These are phyloP conservation scores for Caenorhabditis brenneri DNA, from an alignment of 1,140 invertebrate genomes.

Conservation along the genomic window DNA sequence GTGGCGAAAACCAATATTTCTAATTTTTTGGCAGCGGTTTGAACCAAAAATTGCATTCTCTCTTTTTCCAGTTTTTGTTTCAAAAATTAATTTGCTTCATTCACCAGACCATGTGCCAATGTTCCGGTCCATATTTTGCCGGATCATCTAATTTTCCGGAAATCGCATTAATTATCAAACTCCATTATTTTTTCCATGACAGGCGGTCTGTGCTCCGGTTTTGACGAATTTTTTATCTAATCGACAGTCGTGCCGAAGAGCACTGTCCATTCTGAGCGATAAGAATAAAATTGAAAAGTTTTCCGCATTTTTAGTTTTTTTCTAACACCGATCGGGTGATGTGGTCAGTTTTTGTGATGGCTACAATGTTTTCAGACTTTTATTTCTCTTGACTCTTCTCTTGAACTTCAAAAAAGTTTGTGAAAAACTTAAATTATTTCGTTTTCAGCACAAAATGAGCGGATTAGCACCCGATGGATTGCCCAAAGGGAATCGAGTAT, in stretches of 20 bases:
- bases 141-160: no score
- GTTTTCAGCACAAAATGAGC: background rate
- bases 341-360: background rate
- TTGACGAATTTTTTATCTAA: no score
- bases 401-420: background rate
- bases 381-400: background rate
- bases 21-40: no score
- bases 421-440: background rate
- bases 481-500: conserved; percentile 29
- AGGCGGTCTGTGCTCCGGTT: conserved; percentile 9
- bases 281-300: background rate
- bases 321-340: conserved; percentile 1
- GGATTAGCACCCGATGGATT: conserved; percentile 1
- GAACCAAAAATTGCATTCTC: no score
- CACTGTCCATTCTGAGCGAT: background rate
- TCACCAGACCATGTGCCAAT: no score
- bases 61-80: no score
- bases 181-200: background rate
- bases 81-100: no score
- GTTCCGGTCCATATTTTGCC: no score
- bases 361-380: background rate
- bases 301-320: conserved; percentile 6
- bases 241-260: background rate
- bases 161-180: no score
- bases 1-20: no score